phyloP scores from a whole-genome alignment of 2,888 invertebrate genomes.

The Helicoverpa assulta region DNA sequence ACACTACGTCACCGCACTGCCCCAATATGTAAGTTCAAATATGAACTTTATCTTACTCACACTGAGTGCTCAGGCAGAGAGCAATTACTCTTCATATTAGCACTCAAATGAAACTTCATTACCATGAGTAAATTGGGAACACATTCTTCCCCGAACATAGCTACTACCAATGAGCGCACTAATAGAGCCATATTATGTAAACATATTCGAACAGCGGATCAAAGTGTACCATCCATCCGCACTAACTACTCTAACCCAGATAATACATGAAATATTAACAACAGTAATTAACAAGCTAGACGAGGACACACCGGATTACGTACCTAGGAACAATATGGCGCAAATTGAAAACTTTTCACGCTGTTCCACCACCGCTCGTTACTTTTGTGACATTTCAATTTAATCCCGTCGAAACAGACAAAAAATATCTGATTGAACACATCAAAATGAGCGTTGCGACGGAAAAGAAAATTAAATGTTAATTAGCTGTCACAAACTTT shows the following conservation, averaged over 20 bases:
- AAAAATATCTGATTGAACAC: slow-evolving; percentile 54
- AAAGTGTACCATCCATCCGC: slow-evolving; percentile 38
- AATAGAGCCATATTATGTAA: slow-evolving; percentile 25
- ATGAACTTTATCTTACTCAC: slow-evolving; percentile 1
- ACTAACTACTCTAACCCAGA: slow-evolving; percentile 45
- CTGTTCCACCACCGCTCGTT: slow-evolving; percentile 43
- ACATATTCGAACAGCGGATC: slow-evolving; percentile 32
- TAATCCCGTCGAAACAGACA: slow-evolving; percentile 62
- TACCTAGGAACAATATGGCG: slow-evolving; percentile 42
- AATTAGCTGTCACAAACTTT: slow-evolving; percentile 72
- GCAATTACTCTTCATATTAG: slow-evolving; percentile 1
- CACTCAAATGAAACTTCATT: slow-evolving; percentile 13
- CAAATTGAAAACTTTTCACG: slow-evolving; percentile 68
- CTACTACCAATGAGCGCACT: slow-evolving; percentile 21
- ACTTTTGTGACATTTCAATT: slow-evolving; percentile 69
- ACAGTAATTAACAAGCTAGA: slow-evolving; percentile 63
- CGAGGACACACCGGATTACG: slow-evolving; percentile 54
- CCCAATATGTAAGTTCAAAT: slow-evolving; percentile 3
- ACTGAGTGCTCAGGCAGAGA: neutral
- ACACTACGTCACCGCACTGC: neutral
- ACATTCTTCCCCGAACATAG: slow-evolving; percentile 15
- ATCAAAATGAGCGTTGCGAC: slow-evolving; percentile 27
- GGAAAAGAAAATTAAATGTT: slow-evolving; percentile 66
- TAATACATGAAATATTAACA: slow-evolving; percentile 56
- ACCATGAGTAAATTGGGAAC: slow-evolving; percentile 8